These are phyloP conservation scores for Orchesella flavescens DNA, from an alignment of 2,888 invertebrate species.

Conservation along the genomic window DNA sequence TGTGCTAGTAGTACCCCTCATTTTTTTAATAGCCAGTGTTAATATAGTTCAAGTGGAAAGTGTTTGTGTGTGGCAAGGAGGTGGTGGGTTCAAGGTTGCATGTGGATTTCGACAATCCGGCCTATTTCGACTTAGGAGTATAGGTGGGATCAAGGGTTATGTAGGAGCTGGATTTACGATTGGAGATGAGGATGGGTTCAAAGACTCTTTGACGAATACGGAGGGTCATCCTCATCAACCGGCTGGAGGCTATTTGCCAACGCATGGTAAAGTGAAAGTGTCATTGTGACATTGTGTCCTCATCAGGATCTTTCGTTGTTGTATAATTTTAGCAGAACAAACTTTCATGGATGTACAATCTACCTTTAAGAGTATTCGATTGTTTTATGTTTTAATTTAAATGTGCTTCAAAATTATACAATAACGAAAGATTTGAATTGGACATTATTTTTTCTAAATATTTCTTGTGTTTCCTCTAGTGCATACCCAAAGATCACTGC, in stretches of 20 bases:
- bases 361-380: background rate
- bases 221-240: conserved; percentile 77
- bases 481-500: conserved; percentile 45
- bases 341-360: background rate
- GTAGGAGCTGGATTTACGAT: conserved; percentile 83
- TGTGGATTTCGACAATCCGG: conserved; percentile 94
- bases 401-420: background rate
- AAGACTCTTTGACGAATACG: conserved; percentile 85
- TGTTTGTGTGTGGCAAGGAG: conserved; percentile 71
- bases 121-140: conserved; percentile 90
- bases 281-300: background rate
- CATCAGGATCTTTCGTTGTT: too few relatives aligned
- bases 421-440: background rate
- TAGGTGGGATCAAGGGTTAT: conserved; percentile 85
- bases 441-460: background rate
- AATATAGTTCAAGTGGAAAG: conserved; percentile 50
- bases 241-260: conserved; percentile 2
- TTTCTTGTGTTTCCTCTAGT: conserved; percentile 33
- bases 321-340: too few relatives aligned
- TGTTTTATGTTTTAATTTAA: background rate
- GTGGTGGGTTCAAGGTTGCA: conserved; percentile 86
- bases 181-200: conserved; percentile 89
- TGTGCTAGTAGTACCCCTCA: background rate
- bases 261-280: conserved; percentile 48
- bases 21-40: conserved; percentile 40